These are phyloP conservation scores for Hippocampus zosterae DNA, from an alignment of 2,113 vertebrate species.

Conservation along the genomic window DNA sequence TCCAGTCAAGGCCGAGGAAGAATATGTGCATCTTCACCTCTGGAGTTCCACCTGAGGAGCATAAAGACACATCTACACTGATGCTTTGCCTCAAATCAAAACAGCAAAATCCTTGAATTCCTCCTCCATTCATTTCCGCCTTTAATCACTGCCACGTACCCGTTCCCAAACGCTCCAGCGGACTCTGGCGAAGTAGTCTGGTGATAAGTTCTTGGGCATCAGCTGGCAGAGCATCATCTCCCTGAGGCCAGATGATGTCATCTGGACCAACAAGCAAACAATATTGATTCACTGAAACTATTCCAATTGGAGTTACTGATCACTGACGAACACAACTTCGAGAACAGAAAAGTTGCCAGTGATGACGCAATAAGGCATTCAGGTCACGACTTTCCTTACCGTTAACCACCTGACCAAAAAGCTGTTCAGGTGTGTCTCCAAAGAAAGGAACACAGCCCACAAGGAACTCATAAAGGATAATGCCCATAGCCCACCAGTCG, in stretches of 20 bases:
- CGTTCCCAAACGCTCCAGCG: constrained; percentile 88
- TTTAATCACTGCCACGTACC: constrained; percentile 65
- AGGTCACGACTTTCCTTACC: constrained; percentile 67
- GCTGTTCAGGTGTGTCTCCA: constrained; percentile 90
- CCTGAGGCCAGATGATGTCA: constrained; percentile 92
- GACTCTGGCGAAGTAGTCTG: constrained; percentile 81
- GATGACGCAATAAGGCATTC: background rate
- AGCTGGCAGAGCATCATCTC: constrained; percentile 83
- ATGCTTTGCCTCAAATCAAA: background rate
- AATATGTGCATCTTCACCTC: constrained; percentile 92
- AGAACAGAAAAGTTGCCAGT: background rate
- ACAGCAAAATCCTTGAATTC: background rate
- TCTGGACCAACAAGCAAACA: constrained; percentile 65
- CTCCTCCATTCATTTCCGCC: background rate
- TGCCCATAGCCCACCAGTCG: constrained; percentile 97
- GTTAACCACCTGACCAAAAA: constrained; percentile 93
- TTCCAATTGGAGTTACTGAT: background rate
- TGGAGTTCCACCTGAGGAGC: constrained; percentile 77
- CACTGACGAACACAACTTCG: background rate
- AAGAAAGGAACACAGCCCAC: constrained; percentile 96
- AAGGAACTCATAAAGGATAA: constrained; percentile 90
- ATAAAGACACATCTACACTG: background rate
- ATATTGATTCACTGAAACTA: background rate
- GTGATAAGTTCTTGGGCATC: constrained; percentile 92
- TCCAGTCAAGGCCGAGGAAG: constrained; percentile 89